These are phyloP conservation scores for Chamaetylas fuelleborni DNA, from an alignment of 2,113 vertebrate species.

Conservation along the genomic window DNA sequence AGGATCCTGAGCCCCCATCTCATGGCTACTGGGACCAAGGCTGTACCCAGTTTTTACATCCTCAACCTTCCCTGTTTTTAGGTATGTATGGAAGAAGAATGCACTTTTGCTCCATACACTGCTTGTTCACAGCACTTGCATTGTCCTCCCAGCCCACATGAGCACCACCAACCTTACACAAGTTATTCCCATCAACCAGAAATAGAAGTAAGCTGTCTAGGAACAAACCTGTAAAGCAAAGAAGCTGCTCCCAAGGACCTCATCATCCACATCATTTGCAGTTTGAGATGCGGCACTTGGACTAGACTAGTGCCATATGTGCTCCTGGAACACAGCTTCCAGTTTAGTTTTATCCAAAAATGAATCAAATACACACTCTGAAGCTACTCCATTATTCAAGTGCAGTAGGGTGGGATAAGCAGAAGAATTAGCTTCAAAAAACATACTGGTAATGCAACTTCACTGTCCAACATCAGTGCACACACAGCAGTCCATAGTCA, in stretches of 20 bases:
- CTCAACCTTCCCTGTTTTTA: background rate
- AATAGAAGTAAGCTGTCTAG: background rate
- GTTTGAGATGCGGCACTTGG: background rate
- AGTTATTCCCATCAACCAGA: background rate
- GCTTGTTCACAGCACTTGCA: rapidly evolving
- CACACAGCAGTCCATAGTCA: rapidly evolving
- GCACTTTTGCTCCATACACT: background rate
- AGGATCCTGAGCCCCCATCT: background rate
- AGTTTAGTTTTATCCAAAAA: background rate
- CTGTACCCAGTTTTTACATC: background rate
- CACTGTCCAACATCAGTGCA: background rate
- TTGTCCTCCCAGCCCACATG: background rate
- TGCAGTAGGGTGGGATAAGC: background rate
- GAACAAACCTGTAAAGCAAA: background rate
- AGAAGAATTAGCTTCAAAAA: background rate
- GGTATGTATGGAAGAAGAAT: background rate
- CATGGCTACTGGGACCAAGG: background rate
- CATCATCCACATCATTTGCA: background rate
- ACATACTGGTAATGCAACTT: background rate
- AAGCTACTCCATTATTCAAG: background rate
- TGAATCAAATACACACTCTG: background rate
- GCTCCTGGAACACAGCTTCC: background rate
- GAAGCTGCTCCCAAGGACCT: background rate
- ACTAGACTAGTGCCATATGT: background rate
- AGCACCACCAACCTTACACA: background rate